Conservation (phyloP, 2,888 invertebrate genomes). For the Meteorus colon region DNA sequence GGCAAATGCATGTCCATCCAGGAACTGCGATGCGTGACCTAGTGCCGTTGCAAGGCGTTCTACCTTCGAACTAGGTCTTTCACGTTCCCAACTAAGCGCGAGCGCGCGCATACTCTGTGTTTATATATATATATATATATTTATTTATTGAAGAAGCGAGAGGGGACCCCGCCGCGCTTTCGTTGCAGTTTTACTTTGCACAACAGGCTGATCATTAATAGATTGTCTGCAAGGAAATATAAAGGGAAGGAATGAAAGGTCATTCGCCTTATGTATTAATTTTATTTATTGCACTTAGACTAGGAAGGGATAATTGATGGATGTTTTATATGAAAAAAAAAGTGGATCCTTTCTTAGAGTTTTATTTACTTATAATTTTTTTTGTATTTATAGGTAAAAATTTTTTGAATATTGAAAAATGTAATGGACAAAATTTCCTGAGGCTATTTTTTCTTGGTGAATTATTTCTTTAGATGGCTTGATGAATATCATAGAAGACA, state of each 20-base stretch:
- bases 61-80: slow-evolving; percentile 71
- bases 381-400: too few species aligned
- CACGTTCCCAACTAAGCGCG: slow-evolving; percentile 63
- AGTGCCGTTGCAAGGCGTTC: slow-evolving; percentile 70
- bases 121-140: neutral
- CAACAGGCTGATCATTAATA: neutral
- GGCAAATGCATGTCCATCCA: slow-evolving; percentile 58
- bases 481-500: too few species aligned
- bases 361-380: too few species aligned
- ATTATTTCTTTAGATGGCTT: too few species aligned
- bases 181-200: slow-evolving; percentile 12
- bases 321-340: too few species aligned
- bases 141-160: neutral
- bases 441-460: too few species aligned
- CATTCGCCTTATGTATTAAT: slow-evolving; percentile 1
- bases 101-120: neutral
- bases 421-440: too few species aligned
- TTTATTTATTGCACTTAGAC: neutral
- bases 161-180: slow-evolving; percentile 28
- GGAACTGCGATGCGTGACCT: slow-evolving; percentile 73
- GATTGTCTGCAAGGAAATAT: neutral
- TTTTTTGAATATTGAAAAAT: too few species aligned
- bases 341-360: too few species aligned
- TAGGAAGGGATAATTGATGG: too few species aligned
- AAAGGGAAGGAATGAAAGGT: neutral